Evolutionary conservation across 1,140 invertebrate genomes (phyloP).

Genomic region (Ips nitidus): DNA sequence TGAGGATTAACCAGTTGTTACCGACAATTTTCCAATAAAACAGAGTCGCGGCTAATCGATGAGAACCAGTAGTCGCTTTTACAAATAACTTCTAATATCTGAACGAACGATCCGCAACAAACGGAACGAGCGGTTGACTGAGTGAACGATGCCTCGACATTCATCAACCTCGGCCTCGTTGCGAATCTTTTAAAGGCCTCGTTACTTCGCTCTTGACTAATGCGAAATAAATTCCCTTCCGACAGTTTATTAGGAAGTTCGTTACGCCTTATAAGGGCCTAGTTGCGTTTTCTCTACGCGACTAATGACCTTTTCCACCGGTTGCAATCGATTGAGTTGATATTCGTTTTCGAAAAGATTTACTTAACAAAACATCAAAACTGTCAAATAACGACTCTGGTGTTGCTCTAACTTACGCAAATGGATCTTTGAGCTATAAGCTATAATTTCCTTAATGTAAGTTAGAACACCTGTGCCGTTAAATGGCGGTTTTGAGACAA

Average conservation of each 20-base stretch:
- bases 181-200: constrained; percentile 26
- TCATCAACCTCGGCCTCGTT: constrained; percentile 15
- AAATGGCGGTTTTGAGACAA: too few relatives aligned
- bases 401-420: too few relatives aligned
- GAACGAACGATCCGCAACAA: constrained; percentile 3
- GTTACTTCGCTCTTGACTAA: constrained; percentile 27
- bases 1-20: too few relatives aligned
- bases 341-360: too few relatives aligned
- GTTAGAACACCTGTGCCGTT: too few relatives aligned
- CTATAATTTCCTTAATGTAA: too few relatives aligned
- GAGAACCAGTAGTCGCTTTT: neutral
- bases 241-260: constrained; percentile 29
- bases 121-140: constrained; percentile 2
- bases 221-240: constrained; percentile 28
- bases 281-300: neutral
- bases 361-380: too few relatives aligned
- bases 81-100: constrained; percentile 4
- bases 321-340: too few relatives aligned
- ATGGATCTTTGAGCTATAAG: too few relatives aligned
- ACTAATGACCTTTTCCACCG: neutral
- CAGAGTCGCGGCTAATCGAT: too few relatives aligned
- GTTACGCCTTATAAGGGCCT: constrained; percentile 23
- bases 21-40: too few relatives aligned
- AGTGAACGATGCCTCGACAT: constrained; percentile 5
- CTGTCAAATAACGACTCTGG: too few relatives aligned